These are phyloP conservation scores for Epizoanthus ramosus DNA, from an alignment of 92 coral and sea anemone species.

Conservation along the genomic window DNA sequence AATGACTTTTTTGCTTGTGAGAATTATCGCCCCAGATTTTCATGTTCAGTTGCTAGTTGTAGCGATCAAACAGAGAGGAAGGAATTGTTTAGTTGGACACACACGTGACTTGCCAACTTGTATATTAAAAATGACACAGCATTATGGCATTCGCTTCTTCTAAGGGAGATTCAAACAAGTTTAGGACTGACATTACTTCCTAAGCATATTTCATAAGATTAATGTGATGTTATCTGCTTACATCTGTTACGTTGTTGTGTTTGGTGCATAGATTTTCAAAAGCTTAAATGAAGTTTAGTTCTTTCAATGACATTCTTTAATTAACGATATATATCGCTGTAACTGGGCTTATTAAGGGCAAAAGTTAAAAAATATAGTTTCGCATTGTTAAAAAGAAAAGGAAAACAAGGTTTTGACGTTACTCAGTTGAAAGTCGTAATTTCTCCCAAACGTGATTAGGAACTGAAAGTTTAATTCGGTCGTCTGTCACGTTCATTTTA, in stretches of 20 bases:
- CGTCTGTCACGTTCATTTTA: conserved; percentile 21
- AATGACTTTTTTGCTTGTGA: no score
- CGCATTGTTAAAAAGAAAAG: not conserved
- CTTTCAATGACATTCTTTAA: not conserved
- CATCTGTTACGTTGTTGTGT: no score
- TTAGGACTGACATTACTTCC: not conserved
- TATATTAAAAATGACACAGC: no score
- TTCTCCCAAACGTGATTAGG: not conserved
- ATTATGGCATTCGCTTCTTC: not conserved
- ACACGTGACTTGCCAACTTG: no score
- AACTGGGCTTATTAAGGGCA: not conserved
- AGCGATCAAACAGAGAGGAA: no score
- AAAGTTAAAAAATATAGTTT: not conserved
- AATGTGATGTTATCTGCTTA: not conserved
- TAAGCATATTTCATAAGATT: not conserved
- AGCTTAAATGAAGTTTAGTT: not conserved
- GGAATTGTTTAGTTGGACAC: no score
- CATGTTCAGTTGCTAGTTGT: no score
- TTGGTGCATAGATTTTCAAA: not conserved
- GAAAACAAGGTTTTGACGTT: not conserved
- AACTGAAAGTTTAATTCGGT: not conserved
- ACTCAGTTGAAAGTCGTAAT: not conserved
- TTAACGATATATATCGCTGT: not conserved
- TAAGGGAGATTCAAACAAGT: not conserved
- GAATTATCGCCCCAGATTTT: not conserved